These are phyloP conservation scores for Rallus crepitans DNA, from an alignment of 2,797 vertebrate genomes.

Conservation along the genomic window DNA sequence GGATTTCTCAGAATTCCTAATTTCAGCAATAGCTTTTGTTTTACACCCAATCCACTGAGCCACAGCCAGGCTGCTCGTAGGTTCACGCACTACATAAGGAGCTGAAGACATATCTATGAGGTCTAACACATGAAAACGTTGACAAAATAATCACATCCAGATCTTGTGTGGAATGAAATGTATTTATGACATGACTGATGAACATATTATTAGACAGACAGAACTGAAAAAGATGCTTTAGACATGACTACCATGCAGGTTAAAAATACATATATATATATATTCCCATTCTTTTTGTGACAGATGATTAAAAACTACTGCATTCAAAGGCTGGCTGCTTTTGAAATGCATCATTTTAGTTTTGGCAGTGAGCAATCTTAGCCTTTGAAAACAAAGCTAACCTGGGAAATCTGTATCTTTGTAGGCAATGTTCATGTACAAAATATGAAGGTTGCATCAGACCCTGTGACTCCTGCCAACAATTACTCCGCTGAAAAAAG, in stretches of 20 bases:
- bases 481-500: constrained; percentile 55
- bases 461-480: constrained; percentile 35
- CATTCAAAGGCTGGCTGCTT: background rate
- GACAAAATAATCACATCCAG: constrained; percentile 14
- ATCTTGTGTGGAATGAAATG: background rate
- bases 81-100: background rate
- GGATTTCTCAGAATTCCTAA: background rate
- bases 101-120: background rate
- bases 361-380: constrained; percentile 5
- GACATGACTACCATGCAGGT: constrained; percentile 1
- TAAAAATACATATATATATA: background rate
- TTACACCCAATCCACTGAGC: background rate
- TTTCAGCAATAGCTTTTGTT: background rate
- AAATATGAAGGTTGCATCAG: constrained; percentile 66
- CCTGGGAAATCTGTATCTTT: constrained; percentile 59
- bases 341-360: constrained; percentile 7
- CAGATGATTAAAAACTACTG: constrained; percentile 13
- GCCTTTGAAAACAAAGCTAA: constrained; percentile 53
- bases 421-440: constrained; percentile 31
- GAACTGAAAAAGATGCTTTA: constrained; percentile 35
- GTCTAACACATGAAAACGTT: background rate
- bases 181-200: constrained; percentile 5
- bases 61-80: background rate
- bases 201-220: background rate
- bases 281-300: background rate